Evolutionary conservation across 2,888 invertebrate species (phyloP), one percentile per base, ranked within the genome.

Genomic region (Eristalis intricaria): DNA sequence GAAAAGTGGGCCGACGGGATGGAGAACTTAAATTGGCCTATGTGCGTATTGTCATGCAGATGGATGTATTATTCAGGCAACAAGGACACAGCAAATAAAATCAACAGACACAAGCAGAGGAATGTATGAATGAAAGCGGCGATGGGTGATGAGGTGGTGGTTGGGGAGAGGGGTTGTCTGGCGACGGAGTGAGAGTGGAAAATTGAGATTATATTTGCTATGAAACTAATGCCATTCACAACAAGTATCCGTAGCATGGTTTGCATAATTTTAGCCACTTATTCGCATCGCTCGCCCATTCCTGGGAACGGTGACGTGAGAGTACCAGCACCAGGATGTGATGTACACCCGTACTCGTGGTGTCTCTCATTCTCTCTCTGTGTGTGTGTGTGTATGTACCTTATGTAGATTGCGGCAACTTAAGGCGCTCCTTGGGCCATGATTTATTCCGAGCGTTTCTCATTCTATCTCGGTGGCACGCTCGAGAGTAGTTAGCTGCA

Each of bases 1-100:
- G 58, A 60, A 60, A 60, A 23, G 26, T 60, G 60, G 60, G 60
- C 60, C 26, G 60, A 29, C 26, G 60, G 23, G 76, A 43, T 66
- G 64, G 73, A 65, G 71, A 77, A 84, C 81, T 81, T 88, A 88
- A 88, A 88, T 88, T 88, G 84, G 84, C 88, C 84, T 88, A 88
- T 88, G 87, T 87, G 87, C 87, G 83, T 87, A 84, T 87, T 84
- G 88, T 88, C 84, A 88, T 88, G 88, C 88, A 87, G 87, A 87
- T 87, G 87, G 83, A 84, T 87, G 87, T 87, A 87, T 87, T 87
- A 87, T 87, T 87, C 87, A 87, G 83, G 71, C 84, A 87, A 83
- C 84, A 87, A 84, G 87, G 87, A 87, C 84, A 79, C 76, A 63
- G 73, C 80, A 84, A 73, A 87, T 73, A 83, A 87, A 87, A 87